phyloP scores from a whole-genome alignment of 2,113 vertebrate genomes.

The Hyperoodon ampullatus region DNA sequence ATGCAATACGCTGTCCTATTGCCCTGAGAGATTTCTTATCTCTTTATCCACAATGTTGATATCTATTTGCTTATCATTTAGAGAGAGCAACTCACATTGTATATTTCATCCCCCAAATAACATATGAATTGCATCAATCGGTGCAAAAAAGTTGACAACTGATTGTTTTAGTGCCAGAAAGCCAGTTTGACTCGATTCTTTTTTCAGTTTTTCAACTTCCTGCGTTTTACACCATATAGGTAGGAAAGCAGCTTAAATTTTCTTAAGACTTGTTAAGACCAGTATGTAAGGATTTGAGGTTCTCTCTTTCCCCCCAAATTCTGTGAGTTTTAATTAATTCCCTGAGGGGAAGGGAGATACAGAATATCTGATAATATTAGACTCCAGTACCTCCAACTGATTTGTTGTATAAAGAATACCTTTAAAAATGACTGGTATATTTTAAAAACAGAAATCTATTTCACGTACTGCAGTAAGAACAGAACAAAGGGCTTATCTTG shows the following conservation, averaged over 20 bases:
- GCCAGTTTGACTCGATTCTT: neutral
- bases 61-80: conserved; percentile 60
- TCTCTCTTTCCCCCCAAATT: neutral
- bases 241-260: conserved; percentile 19
- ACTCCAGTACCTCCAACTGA: neutral
- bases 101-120: conserved; percentile 27
- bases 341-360: neutral
- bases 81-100: neutral
- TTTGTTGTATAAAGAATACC: neutral
- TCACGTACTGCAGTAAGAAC: neutral
- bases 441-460: conserved; percentile 51
- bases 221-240: neutral
- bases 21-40: conserved; percentile 56
- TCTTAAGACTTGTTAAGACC: neutral
- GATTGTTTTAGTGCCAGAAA: neutral
- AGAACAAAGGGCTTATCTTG: conserved; percentile 16
- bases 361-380: conserved; percentile 1
- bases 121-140: neutral
- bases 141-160: neutral
- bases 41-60: conserved; percentile 28
- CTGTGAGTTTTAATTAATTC: conserved; percentile 63
- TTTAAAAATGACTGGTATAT: conserved; percentile 32
- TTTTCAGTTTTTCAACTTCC: conserved; percentile 21
- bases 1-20: neutral
- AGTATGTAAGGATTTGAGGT: conserved; percentile 34